Evolutionary conservation across 2,888 invertebrate genomes (phyloP).

Genomic region (Philopedon plagiatum): DNA sequence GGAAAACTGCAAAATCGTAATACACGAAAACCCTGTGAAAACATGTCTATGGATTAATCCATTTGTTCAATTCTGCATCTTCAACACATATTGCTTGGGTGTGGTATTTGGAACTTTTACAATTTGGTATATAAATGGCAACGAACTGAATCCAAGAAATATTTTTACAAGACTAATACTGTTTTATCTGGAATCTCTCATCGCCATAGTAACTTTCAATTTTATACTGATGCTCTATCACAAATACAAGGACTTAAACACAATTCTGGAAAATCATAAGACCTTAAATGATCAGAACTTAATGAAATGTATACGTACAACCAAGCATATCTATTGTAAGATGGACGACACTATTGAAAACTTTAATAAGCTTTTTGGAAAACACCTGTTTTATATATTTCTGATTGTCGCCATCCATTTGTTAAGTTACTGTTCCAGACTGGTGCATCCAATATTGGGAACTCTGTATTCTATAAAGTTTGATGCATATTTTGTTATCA

Average conservation of each 20-base stretch:
- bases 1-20: not conserved
- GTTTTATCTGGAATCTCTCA: not conserved
- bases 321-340: not conserved
- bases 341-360: not conserved
- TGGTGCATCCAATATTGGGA: conserved; percentile 5
- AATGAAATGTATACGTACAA: not conserved
- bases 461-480: not conserved
- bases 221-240: not conserved
- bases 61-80: not conserved
- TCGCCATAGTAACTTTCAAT: not conserved
- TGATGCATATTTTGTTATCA: not conserved
- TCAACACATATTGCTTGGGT: not conserved
- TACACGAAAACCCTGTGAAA: not conserved
- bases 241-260: conserved; percentile 2
- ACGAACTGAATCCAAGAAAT: not conserved
- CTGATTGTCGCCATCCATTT: not conserved
- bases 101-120: not conserved
- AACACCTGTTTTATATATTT: conserved; percentile 4
- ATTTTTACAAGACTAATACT: not conserved
- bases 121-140: not conserved
- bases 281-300: not conserved
- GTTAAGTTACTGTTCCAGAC: not conserved
- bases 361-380: not conserved
- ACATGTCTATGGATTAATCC: not conserved
- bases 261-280: not conserved